Evolutionary conservation across 2,888 invertebrate species (phyloP).

Genomic region (Oligia fasciuncula): DNA sequence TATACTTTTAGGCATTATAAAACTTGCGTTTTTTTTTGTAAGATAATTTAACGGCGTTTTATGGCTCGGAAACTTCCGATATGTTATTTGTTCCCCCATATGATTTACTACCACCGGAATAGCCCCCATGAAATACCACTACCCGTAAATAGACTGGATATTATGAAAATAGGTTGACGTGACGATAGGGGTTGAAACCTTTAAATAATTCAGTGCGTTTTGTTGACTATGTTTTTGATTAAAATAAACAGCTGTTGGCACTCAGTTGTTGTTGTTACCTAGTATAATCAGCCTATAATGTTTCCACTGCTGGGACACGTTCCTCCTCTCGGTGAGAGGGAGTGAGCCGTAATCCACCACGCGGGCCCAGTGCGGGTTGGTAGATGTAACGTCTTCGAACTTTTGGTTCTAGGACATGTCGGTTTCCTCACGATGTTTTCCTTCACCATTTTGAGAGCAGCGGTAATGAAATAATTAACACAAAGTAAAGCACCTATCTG

Average conservation of each 20-base stretch:
- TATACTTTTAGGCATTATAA: too few species aligned
- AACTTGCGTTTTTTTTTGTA: constrained; percentile 7
- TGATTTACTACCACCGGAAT: constrained; percentile 66
- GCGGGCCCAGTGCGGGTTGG: neutral
- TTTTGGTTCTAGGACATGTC: neutral
- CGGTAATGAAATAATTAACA: neutral
- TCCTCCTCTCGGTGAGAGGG: neutral
- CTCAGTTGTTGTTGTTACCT: neutral
- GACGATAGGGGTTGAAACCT: constrained; percentile 24
- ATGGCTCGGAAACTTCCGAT: constrained; percentile 76
- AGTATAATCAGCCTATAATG: neutral
- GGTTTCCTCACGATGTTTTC: neutral
- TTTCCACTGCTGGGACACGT: neutral
- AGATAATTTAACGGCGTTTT: constrained; percentile 69
- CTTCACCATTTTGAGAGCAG: neutral
- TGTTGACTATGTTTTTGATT: neutral
- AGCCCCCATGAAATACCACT: constrained; percentile 43
- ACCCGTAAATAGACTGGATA: constrained; percentile 28
- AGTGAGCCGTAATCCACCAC: neutral
- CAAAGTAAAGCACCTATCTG: neutral
- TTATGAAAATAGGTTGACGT: constrained; percentile 22
- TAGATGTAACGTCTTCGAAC: neutral
- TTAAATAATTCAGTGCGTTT: constrained; percentile 16
- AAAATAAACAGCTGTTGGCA: neutral
- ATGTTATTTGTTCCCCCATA: constrained; percentile 64